phyloP scores from a whole-genome alignment of 2,113 vertebrate species.

The Argyrosomus japonicus region DNA sequence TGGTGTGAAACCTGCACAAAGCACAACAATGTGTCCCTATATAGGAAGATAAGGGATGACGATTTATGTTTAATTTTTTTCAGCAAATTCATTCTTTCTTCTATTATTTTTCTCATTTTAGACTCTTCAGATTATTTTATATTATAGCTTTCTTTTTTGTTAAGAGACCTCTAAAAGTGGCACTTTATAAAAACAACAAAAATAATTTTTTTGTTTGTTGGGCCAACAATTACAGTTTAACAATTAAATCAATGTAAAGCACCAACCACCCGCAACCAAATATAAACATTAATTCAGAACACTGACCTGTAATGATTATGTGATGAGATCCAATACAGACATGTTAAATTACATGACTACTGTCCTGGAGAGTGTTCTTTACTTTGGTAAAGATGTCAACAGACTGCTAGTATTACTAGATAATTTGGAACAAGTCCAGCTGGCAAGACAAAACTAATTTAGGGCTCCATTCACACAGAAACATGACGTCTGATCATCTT shows the following conservation, averaged over 20 bases:
- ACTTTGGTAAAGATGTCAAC: background rate
- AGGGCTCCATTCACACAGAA: constrained; percentile 4
- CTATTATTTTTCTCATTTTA: too few species aligned
- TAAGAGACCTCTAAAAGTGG: background rate
- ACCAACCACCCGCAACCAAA: background rate
- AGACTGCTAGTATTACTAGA: background rate
- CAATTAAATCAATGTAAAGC: background rate
- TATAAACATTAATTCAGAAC: background rate
- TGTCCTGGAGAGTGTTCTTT: background rate
- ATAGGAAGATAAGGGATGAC: too few species aligned
- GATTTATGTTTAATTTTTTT: too few species aligned
- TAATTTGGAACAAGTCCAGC: background rate
- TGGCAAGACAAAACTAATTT: constrained; percentile 21
- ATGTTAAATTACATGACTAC: background rate
- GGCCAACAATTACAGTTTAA: background rate
- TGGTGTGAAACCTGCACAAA: background rate
- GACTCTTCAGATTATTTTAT: too few species aligned
- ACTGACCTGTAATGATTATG: background rate
- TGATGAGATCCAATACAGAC: background rate
- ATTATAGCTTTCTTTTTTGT: too few species aligned
- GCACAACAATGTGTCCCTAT: background rate
- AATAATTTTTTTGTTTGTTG: background rate
- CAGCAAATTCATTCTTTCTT: too few species aligned
- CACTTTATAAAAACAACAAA: background rate
- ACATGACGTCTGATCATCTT: background rate